Conservation (phyloP, 1,140 invertebrate genomes). For the Bicyclus anynana region DNA sequence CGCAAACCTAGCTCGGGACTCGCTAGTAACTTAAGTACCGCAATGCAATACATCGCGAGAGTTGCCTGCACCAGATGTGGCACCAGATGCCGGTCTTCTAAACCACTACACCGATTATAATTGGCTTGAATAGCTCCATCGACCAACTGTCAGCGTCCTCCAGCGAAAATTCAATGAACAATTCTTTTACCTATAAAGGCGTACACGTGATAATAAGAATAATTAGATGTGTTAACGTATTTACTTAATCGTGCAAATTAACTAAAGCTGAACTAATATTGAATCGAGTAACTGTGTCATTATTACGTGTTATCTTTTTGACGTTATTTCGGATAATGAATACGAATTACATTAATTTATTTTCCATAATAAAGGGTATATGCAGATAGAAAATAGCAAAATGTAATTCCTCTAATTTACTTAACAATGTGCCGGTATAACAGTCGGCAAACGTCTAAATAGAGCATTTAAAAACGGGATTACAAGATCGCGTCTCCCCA, state of each 20-base stretch:
- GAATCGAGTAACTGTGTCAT: neutral
- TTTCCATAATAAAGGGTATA: conserved; percentile 15
- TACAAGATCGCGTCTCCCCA: conserved; percentile 46
- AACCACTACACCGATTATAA: conserved; percentile 71
- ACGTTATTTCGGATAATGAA: conserved; percentile 2
- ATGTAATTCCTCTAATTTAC: conserved; percentile 61
- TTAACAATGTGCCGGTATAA: conserved; percentile 53
- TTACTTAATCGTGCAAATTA: neutral
- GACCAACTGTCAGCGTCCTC: conserved; percentile 51
- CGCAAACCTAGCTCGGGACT: conserved; percentile 33
- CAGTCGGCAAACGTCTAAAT: conserved; percentile 59
- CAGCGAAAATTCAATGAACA: conserved; percentile 5
- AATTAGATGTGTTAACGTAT: neutral
- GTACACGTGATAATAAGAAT: neutral
- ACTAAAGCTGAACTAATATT: neutral
- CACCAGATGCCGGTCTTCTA: conserved; percentile 62
- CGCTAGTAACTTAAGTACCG: conserved; percentile 53
- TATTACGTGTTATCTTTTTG: neutral
- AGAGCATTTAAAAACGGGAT: conserved; percentile 62
- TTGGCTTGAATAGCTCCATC: conserved; percentile 47
- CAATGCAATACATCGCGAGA: conserved; percentile 52
- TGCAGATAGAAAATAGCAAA: conserved; percentile 24
- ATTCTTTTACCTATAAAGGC: neutral
- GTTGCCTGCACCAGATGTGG: conserved; percentile 55
- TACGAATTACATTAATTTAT: conserved; percentile 11